phyloP scores from a whole-genome alignment of 2,888 invertebrate genomes.

The Hemicrepidius hirtus region DNA sequence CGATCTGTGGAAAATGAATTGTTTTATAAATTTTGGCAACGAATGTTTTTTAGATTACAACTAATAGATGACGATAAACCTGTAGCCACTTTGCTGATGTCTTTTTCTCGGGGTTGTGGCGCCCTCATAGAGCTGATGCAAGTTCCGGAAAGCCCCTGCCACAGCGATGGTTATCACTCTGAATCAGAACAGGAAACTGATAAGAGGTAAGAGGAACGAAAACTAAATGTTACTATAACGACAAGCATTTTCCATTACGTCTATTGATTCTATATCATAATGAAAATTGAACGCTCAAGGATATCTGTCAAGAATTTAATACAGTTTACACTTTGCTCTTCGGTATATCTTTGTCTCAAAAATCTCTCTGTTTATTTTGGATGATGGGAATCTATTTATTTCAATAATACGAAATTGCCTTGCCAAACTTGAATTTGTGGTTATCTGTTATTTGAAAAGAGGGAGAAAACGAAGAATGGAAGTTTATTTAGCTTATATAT shows the following conservation, averaged over 20 bases:
- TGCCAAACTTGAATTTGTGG: too few species aligned
- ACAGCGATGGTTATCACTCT: slow-evolving; percentile 90
- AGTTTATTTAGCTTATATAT: too few species aligned
- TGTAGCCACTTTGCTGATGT: slow-evolving; percentile 83
- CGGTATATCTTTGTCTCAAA: slow-evolving; percentile 6
- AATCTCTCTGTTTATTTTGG: background rate
- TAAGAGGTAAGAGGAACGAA: slow-evolving; percentile 61
- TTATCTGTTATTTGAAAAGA: too few species aligned
- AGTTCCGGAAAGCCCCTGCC: slow-evolving; percentile 73
- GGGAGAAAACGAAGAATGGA: too few species aligned
- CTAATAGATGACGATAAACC: slow-evolving; percentile 74
- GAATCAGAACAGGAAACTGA: slow-evolving; percentile 79
- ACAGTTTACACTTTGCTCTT: background rate
- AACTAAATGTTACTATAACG: slow-evolving; percentile 22
- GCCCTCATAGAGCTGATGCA: slow-evolving; percentile 86
- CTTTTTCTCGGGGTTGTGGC: slow-evolving; percentile 84
- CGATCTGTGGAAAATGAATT: background rate
- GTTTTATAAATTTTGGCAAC: slow-evolving; percentile 1
- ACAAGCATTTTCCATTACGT: slow-evolving; percentile 24
- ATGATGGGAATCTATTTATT: too few species aligned
- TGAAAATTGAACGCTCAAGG: slow-evolving; percentile 20
- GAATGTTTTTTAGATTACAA: slow-evolving; percentile 64
- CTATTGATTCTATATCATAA: slow-evolving; percentile 24
- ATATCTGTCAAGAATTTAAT: slow-evolving; percentile 26
- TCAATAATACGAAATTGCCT: too few species aligned